phyloP scores from a whole-genome alignment of 2,113 vertebrate species.

The Crypturellus undulatus region DNA sequence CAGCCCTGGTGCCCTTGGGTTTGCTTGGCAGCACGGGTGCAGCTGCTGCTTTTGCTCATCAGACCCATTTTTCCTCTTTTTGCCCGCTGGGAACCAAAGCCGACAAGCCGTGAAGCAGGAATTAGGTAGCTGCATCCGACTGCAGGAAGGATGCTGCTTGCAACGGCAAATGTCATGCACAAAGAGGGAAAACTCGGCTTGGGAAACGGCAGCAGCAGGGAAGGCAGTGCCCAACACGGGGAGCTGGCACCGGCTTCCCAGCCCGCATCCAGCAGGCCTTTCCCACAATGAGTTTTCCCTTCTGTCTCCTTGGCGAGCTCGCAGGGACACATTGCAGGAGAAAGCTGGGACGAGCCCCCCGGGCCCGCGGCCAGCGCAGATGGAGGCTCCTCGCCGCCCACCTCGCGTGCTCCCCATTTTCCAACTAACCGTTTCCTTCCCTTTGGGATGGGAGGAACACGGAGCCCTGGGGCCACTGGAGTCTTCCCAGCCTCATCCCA shows the following conservation, averaged over 20 bases:
- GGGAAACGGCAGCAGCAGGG: not conserved
- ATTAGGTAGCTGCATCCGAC: not conserved
- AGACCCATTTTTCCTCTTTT: not conserved
- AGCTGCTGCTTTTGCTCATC: not conserved
- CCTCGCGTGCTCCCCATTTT: accelerated
- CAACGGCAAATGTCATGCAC: accelerated
- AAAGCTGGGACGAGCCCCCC: not conserved
- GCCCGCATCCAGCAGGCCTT: not conserved
- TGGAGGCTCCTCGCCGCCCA: not conserved
- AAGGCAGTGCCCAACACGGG: not conserved
- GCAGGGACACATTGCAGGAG: not conserved
- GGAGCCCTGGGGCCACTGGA: not conserved
- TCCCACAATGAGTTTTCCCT: slow-evolving; percentile 21
- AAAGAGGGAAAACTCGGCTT: not conserved
- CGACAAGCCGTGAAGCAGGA: not conserved
- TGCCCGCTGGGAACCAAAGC: too few species aligned
- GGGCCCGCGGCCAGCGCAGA: not conserved
- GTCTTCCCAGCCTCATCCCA: not conserved
- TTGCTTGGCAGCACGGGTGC: not conserved
- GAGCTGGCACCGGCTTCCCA: not conserved
- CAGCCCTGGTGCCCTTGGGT: too few species aligned
- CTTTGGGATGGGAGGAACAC: too few species aligned
- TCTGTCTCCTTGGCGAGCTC: slow-evolving; percentile 46
- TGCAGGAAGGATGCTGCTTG: not conserved
- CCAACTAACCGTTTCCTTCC: accelerated